phyloP scores from a whole-genome alignment of 1,140 invertebrate genomes.

The Neuroterus valhalla region DNA sequence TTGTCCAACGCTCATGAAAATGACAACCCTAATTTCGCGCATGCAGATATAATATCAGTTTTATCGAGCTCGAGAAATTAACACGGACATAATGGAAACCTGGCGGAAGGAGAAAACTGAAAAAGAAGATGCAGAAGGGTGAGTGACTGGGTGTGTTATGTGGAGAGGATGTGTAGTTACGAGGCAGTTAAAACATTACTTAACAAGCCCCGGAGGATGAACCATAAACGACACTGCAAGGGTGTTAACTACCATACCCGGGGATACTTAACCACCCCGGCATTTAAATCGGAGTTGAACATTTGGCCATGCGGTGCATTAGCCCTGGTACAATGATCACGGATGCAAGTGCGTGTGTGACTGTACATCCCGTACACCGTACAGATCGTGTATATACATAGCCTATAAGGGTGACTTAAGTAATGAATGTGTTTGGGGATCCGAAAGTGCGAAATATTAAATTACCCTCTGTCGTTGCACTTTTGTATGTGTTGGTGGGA shows the following conservation, averaged over 20 bases:
- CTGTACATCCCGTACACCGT: constrained; percentile 44
- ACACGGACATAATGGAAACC: constrained; percentile 14
- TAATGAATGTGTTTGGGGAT: constrained; percentile 60
- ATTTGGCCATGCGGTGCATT: constrained; percentile 70
- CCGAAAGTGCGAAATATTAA: constrained; percentile 59
- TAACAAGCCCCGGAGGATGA: constrained; percentile 60
- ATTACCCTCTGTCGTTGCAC: constrained; percentile 45
- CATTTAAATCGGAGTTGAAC: constrained; percentile 70
- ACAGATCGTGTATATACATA: constrained; percentile 22
- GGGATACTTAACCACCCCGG: constrained; percentile 63
- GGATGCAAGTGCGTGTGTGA: constrained; percentile 48
- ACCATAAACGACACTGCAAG: constrained; percentile 50
- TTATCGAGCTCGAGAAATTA: constrained; percentile 30
- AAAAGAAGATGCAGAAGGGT: constrained; percentile 33
- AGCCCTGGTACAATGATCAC: constrained; percentile 70
- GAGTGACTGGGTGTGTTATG: constrained; percentile 30
- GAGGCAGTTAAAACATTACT: constrained; percentile 51
- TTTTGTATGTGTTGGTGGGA: neutral
- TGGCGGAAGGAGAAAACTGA: neutral
- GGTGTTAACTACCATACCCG: constrained; percentile 64
- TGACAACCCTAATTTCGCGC: constrained; percentile 18
- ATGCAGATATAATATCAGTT: constrained; percentile 7
- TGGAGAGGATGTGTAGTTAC: constrained; percentile 34
- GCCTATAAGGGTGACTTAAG: constrained; percentile 58
- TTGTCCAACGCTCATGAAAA: neutral